Conservation (phyloP, 2,113 vertebrate genomes). For the Alexandromys fortis region DNA sequence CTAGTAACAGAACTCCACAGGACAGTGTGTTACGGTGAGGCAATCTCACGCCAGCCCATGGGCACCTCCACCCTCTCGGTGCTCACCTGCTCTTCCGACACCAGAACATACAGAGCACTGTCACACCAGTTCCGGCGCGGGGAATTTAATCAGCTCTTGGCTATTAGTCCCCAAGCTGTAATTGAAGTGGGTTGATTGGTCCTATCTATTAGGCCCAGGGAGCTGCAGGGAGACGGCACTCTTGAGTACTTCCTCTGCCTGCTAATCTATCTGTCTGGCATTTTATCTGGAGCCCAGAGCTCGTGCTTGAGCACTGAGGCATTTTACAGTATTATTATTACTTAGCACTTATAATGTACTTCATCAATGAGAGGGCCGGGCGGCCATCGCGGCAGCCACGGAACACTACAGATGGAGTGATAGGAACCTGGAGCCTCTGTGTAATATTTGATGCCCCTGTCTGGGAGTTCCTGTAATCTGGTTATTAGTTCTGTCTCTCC, state of each 20-base stretch:
- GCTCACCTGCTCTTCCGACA: neutral
- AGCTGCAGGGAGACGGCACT: neutral
- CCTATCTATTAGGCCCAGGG: slow-evolving; percentile 45
- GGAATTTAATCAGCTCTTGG: slow-evolving; percentile 49
- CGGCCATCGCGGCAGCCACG: fast-evolving
- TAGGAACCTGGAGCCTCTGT: neutral
- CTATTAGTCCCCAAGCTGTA: slow-evolving; percentile 50
- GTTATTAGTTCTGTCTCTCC: slow-evolving; percentile 36
- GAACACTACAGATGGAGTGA: neutral
- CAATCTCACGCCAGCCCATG: neutral
- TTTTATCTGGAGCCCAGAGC: slow-evolving; percentile 69
- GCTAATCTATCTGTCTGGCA: slow-evolving; percentile 72
- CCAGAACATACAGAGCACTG: neutral
- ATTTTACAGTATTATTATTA: slow-evolving; percentile 68
- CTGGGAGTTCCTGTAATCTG: slow-evolving; percentile 39
- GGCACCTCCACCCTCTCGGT: fast-evolving
- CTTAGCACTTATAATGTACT: slow-evolving; percentile 64
- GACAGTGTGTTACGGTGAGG: neutral
- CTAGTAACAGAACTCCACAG: neutral
- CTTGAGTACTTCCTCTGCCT: neutral
- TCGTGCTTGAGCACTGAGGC: slow-evolving; percentile 23
- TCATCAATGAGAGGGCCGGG: slow-evolving; percentile 58
- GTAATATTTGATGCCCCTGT: neutral
- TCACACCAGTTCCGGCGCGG: neutral
- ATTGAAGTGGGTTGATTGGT: slow-evolving; percentile 70